A percentile compares a stretch with the other conserved stretches of the same genome.
phyloP scores from a whole-genome alignment of 2,888 invertebrate species.

The Pachymerium ferrugineum region DNA sequence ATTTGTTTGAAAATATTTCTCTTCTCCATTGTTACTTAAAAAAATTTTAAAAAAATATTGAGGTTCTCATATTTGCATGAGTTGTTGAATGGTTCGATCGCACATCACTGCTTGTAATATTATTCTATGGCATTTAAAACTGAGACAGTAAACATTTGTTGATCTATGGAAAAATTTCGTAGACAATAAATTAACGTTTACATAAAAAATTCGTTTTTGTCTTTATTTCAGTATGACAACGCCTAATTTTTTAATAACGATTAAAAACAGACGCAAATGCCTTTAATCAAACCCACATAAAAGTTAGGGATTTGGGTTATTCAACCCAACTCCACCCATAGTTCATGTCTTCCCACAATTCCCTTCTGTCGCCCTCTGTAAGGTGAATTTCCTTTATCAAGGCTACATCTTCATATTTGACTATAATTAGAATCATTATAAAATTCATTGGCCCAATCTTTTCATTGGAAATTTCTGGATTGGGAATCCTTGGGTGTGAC shows the following conservation, averaged over 20 bases:
- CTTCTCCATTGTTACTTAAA: not conserved
- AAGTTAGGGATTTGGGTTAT: too few species aligned
- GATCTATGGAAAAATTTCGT: slow-evolving; percentile 20
- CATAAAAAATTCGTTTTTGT: not conserved
- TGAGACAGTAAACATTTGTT: slow-evolving; percentile 12
- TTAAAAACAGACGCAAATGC: too few species aligned
- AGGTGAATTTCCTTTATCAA: not conserved
- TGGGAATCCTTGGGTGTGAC: not conserved
- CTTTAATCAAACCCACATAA: too few species aligned
- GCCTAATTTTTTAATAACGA: too few species aligned
- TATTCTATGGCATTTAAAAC: not conserved
- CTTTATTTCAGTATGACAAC: too few species aligned
- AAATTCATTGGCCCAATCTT: not conserved
- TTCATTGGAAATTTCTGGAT: not conserved
- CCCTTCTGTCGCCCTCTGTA: slow-evolving; percentile 7
- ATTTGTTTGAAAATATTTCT: not conserved
- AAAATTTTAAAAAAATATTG: too few species aligned
- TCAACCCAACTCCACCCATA: not conserved
- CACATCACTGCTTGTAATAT: slow-evolving; percentile 22
- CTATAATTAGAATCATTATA: not conserved
- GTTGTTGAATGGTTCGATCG: slow-evolving; percentile 2
- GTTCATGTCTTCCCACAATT: not conserved
- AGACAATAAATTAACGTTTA: slow-evolving; percentile 21
- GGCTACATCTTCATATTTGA: not conserved
- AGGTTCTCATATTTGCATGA: too few species aligned